Percentiles rank a stretch among this genome's conserved stretches.
phyloP scores from a whole-genome alignment of 2,888 invertebrate genomes.

The Ophion ellenae region DNA sequence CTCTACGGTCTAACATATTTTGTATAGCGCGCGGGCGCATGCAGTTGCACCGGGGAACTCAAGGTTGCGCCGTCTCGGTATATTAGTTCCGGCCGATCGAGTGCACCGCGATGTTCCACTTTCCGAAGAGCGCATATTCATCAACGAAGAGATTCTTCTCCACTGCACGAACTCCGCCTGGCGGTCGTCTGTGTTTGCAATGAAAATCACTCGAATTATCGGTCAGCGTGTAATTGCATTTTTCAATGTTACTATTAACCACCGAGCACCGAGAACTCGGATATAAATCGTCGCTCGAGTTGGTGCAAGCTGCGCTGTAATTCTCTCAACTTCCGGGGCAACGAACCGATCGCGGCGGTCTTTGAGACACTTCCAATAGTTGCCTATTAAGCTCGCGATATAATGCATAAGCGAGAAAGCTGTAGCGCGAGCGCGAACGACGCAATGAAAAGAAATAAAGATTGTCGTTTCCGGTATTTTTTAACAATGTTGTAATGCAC shows the following conservation, averaged over 20 bases:
- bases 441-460: neutral
- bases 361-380: slow-evolving; percentile 26
- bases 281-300: slow-evolving; percentile 11
- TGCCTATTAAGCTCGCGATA: neutral
- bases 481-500: neutral
- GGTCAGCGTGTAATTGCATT: slow-evolving; percentile 76
- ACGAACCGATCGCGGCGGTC: slow-evolving; percentile 64
- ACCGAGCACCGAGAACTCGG: slow-evolving; percentile 47
- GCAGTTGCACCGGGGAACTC: no score
- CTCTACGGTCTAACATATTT: no score
- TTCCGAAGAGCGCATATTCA: slow-evolving; percentile 10
- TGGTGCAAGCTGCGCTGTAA: slow-evolving; percentile 29
- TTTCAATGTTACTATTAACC: slow-evolving; percentile 75
- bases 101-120: slow-evolving; percentile 29
- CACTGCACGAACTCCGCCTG: neutral
- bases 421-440: neutral
- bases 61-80: no score
- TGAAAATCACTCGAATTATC: slow-evolving; percentile 75
- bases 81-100: slow-evolving; percentile 79
- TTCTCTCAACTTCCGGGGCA: slow-evolving; percentile 65
- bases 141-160: slow-evolving; percentile 1
- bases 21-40: no score
- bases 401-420: neutral
- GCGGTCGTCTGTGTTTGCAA: slow-evolving; percentile 61
- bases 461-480: slow-evolving; percentile 21